These are phyloP conservation scores for Cotesia congregata DNA, from an alignment of 2,888 invertebrate species.

Conservation along the genomic window DNA sequence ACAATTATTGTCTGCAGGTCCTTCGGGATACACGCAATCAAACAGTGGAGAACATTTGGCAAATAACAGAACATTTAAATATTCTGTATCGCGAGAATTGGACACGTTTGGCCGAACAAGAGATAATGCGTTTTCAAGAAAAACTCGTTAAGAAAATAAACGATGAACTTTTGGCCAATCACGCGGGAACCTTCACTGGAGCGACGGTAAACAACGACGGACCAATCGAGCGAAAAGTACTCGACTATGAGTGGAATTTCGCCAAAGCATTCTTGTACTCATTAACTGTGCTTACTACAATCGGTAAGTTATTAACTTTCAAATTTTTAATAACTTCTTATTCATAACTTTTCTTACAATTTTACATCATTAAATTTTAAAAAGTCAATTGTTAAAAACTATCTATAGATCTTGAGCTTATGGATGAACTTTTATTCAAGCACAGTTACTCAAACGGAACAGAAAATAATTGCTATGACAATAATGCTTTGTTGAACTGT, in stretches of 20 bases:
- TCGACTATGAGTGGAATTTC: conserved; percentile 87
- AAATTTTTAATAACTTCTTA: background rate
- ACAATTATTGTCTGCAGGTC: conserved; percentile 55
- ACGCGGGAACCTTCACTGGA: conserved; percentile 70
- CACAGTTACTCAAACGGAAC: too few relatives aligned
- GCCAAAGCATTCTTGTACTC: conserved; percentile 95
- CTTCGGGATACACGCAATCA: conserved; percentile 76
- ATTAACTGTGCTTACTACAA: conserved; percentile 92
- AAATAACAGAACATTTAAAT: conserved; percentile 88
- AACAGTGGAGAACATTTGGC: conserved; percentile 92
- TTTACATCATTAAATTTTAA: too few relatives aligned
- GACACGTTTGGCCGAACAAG: conserved; percentile 85
- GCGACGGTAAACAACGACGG: conserved; percentile 49
- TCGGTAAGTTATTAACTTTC: conserved; percentile 76
- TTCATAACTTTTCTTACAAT: too few relatives aligned
- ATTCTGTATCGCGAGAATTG: conserved; percentile 92
- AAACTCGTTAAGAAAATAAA: conserved; percentile 84
- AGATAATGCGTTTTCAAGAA: conserved; percentile 86
- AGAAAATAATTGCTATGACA: too few relatives aligned
- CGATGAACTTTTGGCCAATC: conserved; percentile 79
- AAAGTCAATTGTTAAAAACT: too few relatives aligned
- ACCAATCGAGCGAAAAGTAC: conserved; percentile 59
- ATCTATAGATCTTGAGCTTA: too few relatives aligned
- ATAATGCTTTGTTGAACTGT: too few relatives aligned
- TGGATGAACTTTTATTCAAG: too few relatives aligned